A percentile compares a stretch with the other conserved stretches of the same genome.
These are phyloP conservation scores for Scomber colias DNA, from an alignment of 2,113 vertebrate species.

Conservation along the genomic window DNA sequence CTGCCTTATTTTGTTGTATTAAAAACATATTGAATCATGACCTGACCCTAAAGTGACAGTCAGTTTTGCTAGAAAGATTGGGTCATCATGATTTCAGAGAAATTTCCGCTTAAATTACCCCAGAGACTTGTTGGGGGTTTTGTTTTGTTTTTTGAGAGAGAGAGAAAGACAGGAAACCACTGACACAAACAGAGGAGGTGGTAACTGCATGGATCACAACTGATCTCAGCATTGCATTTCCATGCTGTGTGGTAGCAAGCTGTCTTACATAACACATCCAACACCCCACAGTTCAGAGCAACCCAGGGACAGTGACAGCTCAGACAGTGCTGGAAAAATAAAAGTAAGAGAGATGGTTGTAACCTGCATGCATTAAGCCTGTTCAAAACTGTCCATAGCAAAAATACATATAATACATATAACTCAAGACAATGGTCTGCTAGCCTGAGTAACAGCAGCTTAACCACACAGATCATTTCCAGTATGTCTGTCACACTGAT, in stretches of 20 bases:
- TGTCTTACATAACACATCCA: slow-evolving; percentile 10
- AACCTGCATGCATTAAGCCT: neutral
- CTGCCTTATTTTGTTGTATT: no score
- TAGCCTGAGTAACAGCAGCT: neutral
- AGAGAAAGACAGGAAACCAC: slow-evolving; percentile 32
- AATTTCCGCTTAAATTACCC: slow-evolving; percentile 21
- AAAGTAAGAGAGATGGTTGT: neutral
- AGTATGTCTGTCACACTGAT: neutral
- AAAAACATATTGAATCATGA: no score
- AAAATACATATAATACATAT: neutral
- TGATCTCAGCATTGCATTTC: slow-evolving; percentile 35
- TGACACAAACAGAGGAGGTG: slow-evolving; percentile 56
- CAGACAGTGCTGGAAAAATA: neutral
- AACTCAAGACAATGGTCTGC: neutral
- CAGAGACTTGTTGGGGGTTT: neutral
- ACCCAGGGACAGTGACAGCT: neutral
- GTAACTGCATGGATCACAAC: slow-evolving; percentile 51
- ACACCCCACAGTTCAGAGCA: slow-evolving; percentile 7
- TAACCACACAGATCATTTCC: neutral
- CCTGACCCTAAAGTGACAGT: no score
- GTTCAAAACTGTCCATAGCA: neutral
- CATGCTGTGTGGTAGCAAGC: slow-evolving; percentile 42
- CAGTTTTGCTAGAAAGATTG: no score
- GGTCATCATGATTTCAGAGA: slow-evolving; percentile 18
- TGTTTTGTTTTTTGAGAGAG: neutral